Percentiles rank a stretch among this genome's conserved stretches.
Conservation (phyloP, 2,797 vertebrate species). For the Pteronotus mesoamericanus region DNA sequence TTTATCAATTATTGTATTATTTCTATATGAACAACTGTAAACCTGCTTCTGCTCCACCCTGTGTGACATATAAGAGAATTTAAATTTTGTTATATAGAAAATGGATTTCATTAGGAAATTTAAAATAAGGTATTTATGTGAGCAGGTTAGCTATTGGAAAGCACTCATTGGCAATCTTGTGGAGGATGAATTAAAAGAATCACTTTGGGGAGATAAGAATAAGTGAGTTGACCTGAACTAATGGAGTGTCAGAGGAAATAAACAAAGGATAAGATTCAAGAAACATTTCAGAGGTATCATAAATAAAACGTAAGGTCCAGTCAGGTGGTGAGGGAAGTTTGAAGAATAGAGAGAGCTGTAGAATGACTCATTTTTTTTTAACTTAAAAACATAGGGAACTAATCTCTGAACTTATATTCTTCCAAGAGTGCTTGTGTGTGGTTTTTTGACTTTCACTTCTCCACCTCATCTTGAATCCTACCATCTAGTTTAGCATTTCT, state of each 20-base stretch:
- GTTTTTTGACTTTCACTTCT: background rate
- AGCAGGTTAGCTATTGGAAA: background rate
- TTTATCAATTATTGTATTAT: no score
- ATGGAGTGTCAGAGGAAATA: background rate
- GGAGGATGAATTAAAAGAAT: background rate
- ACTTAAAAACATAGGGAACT: background rate
- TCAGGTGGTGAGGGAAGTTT: background rate
- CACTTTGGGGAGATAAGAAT: background rate
- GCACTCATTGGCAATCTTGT: background rate
- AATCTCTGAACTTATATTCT: background rate
- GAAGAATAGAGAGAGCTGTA: background rate
- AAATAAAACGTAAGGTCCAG: background rate
- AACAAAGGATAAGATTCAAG: background rate
- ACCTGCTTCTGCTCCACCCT: background rate
- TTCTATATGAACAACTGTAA: no score
- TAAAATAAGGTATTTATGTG: background rate
- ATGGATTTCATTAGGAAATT: background rate
- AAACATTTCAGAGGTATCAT: background rate
- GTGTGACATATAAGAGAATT: background rate
- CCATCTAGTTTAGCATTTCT: background rate
- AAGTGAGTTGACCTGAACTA: background rate
- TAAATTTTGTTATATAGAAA: background rate
- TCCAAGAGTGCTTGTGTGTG: background rate
- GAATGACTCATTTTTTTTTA: background rate
- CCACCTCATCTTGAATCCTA: background rate